Evolutionary conservation across 2,888 invertebrate species (phyloP).

Genomic region (Nephrotoma appendiculata): DNA sequence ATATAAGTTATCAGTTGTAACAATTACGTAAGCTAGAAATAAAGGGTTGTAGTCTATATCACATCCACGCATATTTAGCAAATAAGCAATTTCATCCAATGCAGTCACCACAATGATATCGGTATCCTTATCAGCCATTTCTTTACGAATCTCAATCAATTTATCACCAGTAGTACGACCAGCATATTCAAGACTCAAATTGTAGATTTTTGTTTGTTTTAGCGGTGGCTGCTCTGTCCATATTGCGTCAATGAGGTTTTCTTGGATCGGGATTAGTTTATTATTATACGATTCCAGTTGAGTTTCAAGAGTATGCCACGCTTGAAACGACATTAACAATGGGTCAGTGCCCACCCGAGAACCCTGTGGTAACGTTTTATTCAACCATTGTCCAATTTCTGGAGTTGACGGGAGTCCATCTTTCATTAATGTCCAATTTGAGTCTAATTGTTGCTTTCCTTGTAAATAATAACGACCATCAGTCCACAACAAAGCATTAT

Average conservation of each 20-base stretch:
- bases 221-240: constrained; percentile 44
- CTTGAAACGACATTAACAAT: constrained; percentile 41
- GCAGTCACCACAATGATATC: constrained; percentile 58
- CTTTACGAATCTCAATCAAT: constrained; percentile 42
- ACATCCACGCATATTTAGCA: constrained; percentile 79
- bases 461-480: constrained; percentile 94
- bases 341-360: constrained; percentile 60
- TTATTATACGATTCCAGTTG: constrained; percentile 35
- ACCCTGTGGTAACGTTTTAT: constrained; percentile 41
- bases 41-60: constrained; percentile 90
- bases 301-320: constrained; percentile 42
- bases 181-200: constrained; percentile 36
- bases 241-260: constrained; percentile 63
- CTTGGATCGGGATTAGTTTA: constrained; percentile 42
- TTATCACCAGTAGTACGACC: constrained; percentile 53
- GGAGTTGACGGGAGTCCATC: constrained; percentile 42
- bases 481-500: constrained; percentile 81
- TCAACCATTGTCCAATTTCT: constrained; percentile 46
- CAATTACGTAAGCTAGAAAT: constrained; percentile 60
- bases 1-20: constrained; percentile 40
- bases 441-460: constrained; percentile 66
- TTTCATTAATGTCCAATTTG: constrained; percentile 84
- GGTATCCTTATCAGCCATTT: constrained; percentile 49
- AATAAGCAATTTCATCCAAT: constrained; percentile 83
- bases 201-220: constrained; percentile 36